Conservation (phyloP, 2,888 invertebrate genomes). For the Blomia tropicalis region DNA sequence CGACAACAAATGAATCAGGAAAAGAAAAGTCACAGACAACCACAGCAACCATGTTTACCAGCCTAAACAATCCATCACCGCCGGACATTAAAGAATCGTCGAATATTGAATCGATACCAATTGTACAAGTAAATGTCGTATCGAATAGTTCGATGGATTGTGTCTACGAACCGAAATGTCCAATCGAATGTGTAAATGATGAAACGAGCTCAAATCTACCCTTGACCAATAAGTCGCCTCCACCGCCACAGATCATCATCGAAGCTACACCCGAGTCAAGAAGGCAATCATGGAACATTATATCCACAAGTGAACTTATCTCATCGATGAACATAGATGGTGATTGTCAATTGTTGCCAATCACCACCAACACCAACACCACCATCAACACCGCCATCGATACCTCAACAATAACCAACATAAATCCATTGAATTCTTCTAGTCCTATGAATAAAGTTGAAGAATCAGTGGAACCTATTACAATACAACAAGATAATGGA, state of each 20-base stretch:
- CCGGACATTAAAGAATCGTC: slow-evolving; percentile 25
- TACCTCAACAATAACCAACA: not conserved
- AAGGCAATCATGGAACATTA: not conserved
- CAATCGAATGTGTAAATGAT: not conserved
- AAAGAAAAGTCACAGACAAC: slow-evolving; percentile 31
- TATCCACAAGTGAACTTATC: slow-evolving; percentile 7
- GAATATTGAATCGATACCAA: not conserved
- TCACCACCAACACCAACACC: not conserved
- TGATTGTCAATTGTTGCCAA: not conserved
- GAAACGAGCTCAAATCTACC: slow-evolving; percentile 9
- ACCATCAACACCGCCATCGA: not conserved
- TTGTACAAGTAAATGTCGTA: not conserved
- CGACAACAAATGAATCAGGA: slow-evolving; percentile 28
- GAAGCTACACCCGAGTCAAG: slow-evolving; percentile 26
- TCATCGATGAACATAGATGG: not conserved
- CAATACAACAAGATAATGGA: not conserved
- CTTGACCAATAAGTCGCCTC: slow-evolving; percentile 20
- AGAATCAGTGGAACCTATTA: not conserved
- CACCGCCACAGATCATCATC: slow-evolving; percentile 30
- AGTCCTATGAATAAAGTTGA: too few species aligned
- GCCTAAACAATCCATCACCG: slow-evolving; percentile 32
- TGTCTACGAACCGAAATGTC: not conserved
- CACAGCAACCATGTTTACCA: slow-evolving; percentile 32
- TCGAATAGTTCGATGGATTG: too few species aligned
- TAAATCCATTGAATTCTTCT: not conserved